Evolutionary conservation across 2,113 vertebrate species (phyloP), one percentile per base, ranked within the genome.

Genomic region (Atractosteus spatula): DNA sequence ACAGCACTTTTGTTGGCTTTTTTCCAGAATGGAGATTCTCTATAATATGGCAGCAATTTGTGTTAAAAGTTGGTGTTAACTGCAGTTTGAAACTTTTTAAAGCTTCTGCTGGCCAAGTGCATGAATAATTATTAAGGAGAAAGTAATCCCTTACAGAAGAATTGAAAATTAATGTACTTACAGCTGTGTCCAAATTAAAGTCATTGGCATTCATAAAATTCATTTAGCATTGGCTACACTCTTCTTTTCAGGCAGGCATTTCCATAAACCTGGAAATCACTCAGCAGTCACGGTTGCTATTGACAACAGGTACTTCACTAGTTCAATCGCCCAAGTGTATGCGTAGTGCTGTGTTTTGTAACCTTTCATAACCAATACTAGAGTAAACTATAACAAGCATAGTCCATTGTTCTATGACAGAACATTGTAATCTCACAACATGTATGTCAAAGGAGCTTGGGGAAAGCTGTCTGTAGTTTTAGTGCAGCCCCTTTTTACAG

Each of bases 251-350:
- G 78, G 62, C 71, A 14, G 71, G 67, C 71, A 77, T 69, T 63
- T 77, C 73, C 14, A 41, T 83, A 66, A 77, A 74, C 64, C 71
- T 74, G 74, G 83, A 85, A 83, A 87, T 89, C 75, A 71, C 77
- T 80, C 80, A 77, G 81, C 84, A 81, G 85, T 78, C 70, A 63
- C 83, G 84, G 83, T 91, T 84, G 83, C 88, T 88, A 92, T 29
- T 91, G 89, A 89, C 89, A 89, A 93, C 89, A 54, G 43, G 79
- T 79, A 84, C 85, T 88, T 84, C 74, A 77, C 70, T 71, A 64
- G 51, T 59, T 77, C 41, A 42, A 56, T 43, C 81, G 80, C 87
- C 82, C 72, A 81, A 87, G 83, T 83, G 80, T 81, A 84, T 81
- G 86, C 83, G 81, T 77, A 80, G 41, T 83, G 80, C 83, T 90